Percentiles rank a stretch among this genome's conserved stretches.
These are phyloP conservation scores for Orientallactaga sibirica DNA, from an alignment of 2,797 vertebrate species.

Conservation along the genomic window DNA sequence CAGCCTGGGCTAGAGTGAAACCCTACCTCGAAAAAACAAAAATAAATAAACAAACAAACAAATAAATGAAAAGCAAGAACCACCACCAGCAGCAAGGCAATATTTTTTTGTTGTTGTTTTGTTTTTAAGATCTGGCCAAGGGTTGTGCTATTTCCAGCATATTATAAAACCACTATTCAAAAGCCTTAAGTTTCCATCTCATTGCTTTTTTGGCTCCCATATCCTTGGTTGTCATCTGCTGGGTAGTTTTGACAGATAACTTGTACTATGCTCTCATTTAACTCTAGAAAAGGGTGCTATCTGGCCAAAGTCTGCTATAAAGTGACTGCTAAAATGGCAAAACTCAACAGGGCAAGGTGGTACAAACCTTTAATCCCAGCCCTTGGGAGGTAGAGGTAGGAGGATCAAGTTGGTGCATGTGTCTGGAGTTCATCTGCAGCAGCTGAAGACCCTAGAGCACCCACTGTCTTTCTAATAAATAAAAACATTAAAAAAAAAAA, in stretches of 20 bases:
- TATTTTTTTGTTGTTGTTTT: not conserved
- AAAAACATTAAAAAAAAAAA: no score
- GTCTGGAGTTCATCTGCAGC: no score
- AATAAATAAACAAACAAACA: no score
- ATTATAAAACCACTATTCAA: conserved; percentile 46
- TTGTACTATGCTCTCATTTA: conserved; percentile 24
- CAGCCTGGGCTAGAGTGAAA: no score
- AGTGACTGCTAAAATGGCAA: not conserved
- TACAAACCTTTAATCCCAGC: no score
- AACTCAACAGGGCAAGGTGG: no score
- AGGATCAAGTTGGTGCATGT: no score
- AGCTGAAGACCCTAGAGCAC: no score
- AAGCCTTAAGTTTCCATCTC: conserved; percentile 24
- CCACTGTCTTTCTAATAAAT: no score
- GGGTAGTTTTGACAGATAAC: conserved; percentile 22
- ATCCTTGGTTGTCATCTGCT: conserved; percentile 32
- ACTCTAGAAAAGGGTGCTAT: not conserved
- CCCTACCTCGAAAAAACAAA: no score
- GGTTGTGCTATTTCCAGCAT: conserved; percentile 22
- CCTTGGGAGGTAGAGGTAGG: no score
- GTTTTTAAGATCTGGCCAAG: conserved; percentile 42
- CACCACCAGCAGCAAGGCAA: not conserved
- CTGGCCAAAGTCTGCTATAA: conserved; percentile 35
- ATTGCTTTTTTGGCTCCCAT: not conserved
- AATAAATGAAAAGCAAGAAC: no score